phyloP scores from a whole-genome alignment of 2,888 invertebrate genomes.

The Euplagia quadripunctaria region DNA sequence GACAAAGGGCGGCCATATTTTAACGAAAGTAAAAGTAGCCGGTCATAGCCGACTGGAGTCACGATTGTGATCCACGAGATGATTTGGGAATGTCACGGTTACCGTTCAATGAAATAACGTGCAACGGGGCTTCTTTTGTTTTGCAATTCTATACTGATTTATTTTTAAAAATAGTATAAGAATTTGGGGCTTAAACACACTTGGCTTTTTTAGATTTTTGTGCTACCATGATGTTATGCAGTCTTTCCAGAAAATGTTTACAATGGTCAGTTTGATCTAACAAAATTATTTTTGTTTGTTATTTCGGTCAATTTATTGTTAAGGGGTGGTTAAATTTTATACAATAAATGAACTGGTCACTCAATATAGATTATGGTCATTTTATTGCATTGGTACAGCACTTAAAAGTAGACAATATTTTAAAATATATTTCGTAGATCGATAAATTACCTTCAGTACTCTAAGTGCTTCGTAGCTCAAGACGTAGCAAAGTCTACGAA shows the following conservation, averaged over 20 bases:
- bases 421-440: not conserved
- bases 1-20: conserved; percentile 81
- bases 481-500: conserved; percentile 41
- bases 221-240: not conserved
- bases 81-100: conserved; percentile 86
- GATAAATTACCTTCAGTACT: not conserved
- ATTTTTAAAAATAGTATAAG: conserved; percentile 52
- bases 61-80: conserved; percentile 80
- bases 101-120: conserved; percentile 57
- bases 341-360: no score
- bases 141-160: conserved; percentile 61
- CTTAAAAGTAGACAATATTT: not conserved
- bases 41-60: conserved; percentile 68
- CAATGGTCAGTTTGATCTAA: not conserved
- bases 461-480: conserved; percentile 37
- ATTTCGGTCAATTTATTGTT: not conserved
- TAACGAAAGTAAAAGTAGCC: conserved; percentile 82
- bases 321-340: no score
- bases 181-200: conserved; percentile 55
- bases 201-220: not conserved
- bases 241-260: not conserved
- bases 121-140: conserved; percentile 61
- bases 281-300: not conserved
- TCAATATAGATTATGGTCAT: not conserved
- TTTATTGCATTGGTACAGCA: not conserved